Percentiles rank a stretch among this genome's conserved stretches.
These are phyloP conservation scores for Archilochus colubris DNA, from an alignment of 2,113 vertebrate genomes.

Conservation along the genomic window DNA sequence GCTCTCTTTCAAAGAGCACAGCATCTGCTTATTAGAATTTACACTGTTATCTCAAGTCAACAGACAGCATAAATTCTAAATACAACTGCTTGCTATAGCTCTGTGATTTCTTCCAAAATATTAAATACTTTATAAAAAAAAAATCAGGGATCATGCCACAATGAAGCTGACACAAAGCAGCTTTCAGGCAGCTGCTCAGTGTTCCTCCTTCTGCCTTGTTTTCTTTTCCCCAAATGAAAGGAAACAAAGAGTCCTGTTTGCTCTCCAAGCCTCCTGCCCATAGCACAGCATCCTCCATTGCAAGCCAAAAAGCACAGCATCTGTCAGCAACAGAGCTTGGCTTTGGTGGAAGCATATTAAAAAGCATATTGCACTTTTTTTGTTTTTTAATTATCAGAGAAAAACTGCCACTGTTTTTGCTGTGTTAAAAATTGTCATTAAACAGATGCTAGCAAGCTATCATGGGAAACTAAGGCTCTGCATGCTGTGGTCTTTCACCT, in stretches of 20 bases:
- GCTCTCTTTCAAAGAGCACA: background rate
- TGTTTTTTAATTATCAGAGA: background rate
- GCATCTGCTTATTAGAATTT: constrained; percentile 3
- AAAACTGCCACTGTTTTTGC: background rate
- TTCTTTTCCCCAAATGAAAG: constrained; percentile 52
- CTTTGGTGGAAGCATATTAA: background rate
- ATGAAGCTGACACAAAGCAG: constrained; percentile 30
- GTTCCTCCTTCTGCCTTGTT: constrained; percentile 29
- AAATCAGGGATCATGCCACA: background rate
- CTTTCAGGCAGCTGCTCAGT: constrained; percentile 39
- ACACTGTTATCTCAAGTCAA: background rate
- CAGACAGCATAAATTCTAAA: background rate
- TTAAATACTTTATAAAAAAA: background rate
- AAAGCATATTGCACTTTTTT: background rate
- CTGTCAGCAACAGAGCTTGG: background rate
- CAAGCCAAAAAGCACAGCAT: background rate
- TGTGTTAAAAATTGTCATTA: background rate
- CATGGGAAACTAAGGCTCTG: background rate
- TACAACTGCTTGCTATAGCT: background rate
- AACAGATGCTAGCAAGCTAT: background rate
- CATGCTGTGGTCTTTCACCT: background rate
- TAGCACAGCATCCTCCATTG: constrained; percentile 36
- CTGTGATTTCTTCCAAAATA: background rate
- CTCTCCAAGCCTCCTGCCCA: constrained; percentile 38
- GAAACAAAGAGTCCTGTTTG: constrained; percentile 72